A percentile compares a stretch with the other conserved stretches of the same genome.
These are phyloP conservation scores for Plutella xylostella DNA, from an alignment of 2,888 invertebrate genomes.

Conservation along the genomic window DNA sequence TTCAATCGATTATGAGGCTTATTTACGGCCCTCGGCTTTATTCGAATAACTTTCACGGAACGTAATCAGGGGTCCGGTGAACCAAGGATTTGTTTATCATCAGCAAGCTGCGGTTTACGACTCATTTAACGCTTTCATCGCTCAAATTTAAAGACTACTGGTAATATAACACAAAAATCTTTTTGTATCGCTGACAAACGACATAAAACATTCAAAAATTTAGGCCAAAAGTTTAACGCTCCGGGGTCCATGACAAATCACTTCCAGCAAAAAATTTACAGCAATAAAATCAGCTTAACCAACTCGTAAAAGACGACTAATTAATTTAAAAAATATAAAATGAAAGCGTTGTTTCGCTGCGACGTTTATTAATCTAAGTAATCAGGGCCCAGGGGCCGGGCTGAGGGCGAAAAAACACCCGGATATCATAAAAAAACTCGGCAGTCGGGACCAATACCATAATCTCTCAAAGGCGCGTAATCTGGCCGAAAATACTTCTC, in stretches of 20 bases:
- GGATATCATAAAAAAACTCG: conserved; percentile 2
- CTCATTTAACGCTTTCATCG: too few species aligned
- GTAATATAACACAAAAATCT: too few species aligned
- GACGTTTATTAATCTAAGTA: conserved; percentile 33
- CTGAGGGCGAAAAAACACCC: neutral
- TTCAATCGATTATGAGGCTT: too few species aligned
- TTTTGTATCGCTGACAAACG: too few species aligned
- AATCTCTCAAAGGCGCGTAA: conserved; percentile 4
- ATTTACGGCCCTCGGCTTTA: too few species aligned
- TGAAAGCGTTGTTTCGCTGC: conserved; percentile 23
- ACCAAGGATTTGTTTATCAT: too few species aligned
- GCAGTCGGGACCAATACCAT: conserved; percentile 5
- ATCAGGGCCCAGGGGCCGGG: conserved; percentile 22
- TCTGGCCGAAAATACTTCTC: neutral
- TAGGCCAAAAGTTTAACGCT: too few species aligned
- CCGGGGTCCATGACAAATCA: neutral
- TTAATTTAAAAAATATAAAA: conserved; percentile 28
- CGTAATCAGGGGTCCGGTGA: too few species aligned
- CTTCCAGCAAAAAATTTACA: neutral
- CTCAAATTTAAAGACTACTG: too few species aligned
- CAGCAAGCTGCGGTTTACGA: too few species aligned
- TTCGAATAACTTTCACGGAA: too few species aligned
- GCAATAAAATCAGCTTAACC: neutral
- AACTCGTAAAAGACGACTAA: conserved; percentile 3
- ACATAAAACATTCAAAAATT: too few species aligned